These are phyloP conservation scores for Aleiodes leptofemur DNA, from an alignment of 2,888 invertebrate genomes.

Conservation along the genomic window DNA sequence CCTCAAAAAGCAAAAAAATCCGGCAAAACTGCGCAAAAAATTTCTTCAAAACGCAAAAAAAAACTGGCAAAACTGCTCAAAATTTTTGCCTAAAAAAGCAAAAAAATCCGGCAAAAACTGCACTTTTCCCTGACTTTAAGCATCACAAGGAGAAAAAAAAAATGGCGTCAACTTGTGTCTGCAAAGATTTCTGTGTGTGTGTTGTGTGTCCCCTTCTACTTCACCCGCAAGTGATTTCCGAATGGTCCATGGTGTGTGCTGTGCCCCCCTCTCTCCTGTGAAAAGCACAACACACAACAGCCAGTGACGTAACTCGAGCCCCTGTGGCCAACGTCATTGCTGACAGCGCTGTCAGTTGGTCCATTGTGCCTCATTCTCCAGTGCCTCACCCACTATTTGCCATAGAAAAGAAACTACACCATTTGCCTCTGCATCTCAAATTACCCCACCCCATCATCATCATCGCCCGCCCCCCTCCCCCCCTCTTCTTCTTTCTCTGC, in stretches of 20 bases:
- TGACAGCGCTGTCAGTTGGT: constrained; percentile 69
- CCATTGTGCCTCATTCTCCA: constrained; percentile 65
- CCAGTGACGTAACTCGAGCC: constrained; percentile 72
- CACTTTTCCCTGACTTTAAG: constrained; percentile 39
- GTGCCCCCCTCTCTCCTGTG: constrained; percentile 38
- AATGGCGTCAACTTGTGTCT: constrained; percentile 39
- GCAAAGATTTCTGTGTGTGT: neutral
- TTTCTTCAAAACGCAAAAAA: too few species aligned
- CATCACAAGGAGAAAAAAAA: constrained; percentile 20
- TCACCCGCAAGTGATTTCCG: constrained; percentile 48
- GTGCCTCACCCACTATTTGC: constrained; percentile 61
- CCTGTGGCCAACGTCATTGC: constrained; percentile 64
- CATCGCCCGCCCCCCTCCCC: constrained; percentile 17
- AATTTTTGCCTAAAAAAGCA: too few species aligned
- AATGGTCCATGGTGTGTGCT: constrained; percentile 4
- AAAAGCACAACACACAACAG: constrained; percentile 54
- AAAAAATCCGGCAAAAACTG: too few species aligned
- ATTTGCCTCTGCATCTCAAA: constrained; percentile 65
- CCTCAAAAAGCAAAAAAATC: too few species aligned
- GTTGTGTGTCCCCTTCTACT: constrained; percentile 9
- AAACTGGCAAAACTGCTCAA: too few species aligned
- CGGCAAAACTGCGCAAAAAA: too few species aligned
- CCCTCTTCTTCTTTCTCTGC: neutral
- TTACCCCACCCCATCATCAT: constrained; percentile 49
- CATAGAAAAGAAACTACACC: constrained; percentile 49